Conservation (phyloP, 2,797 vertebrate genomes). For the Ispidina picta region DNA sequence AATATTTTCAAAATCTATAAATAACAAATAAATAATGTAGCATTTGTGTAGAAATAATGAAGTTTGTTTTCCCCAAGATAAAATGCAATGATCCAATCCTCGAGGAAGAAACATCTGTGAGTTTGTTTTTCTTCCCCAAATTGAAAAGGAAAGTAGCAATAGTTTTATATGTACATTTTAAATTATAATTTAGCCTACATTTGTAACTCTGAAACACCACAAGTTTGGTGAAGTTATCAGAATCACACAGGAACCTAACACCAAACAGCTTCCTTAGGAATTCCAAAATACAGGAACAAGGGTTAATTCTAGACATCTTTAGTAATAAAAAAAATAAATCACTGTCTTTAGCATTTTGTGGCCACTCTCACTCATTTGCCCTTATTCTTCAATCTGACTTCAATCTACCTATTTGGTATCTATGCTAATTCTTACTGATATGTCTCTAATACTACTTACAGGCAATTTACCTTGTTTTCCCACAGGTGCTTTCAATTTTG, state of each 20-base stretch:
- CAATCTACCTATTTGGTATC: background rate
- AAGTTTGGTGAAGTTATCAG: background rate
- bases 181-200: background rate
- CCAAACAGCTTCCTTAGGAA: background rate
- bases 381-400: background rate
- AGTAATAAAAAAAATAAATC: background rate
- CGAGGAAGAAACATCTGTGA: background rate
- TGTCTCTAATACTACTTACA: background rate
- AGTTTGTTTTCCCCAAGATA: background rate
- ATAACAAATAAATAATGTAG: background rate
- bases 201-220: background rate
- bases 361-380: background rate
- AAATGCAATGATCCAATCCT: background rate
- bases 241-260: background rate
- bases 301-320: background rate
- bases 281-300: background rate
- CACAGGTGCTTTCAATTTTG: background rate
- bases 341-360: background rate
- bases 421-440: background rate
- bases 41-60: background rate
- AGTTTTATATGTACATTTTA: background rate
- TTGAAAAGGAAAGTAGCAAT: background rate
- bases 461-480: background rate
- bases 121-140: background rate
- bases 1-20: background rate